Evolutionary conservation across 2,888 invertebrate genomes (phyloP).

Genomic region (Clanis bilineata): DNA sequence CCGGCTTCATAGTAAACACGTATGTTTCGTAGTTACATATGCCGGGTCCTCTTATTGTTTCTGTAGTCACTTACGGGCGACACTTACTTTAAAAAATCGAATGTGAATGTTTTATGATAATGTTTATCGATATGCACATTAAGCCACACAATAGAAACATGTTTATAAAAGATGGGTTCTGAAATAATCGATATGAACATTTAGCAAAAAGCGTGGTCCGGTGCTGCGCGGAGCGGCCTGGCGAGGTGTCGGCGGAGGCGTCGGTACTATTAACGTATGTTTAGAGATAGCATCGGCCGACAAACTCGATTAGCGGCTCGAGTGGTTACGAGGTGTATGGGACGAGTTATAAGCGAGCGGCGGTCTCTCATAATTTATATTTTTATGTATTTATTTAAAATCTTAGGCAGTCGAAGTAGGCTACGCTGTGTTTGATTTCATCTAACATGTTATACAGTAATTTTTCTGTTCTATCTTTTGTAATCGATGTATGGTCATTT

Average conservation of each 20-base stretch:
- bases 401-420: background rate
- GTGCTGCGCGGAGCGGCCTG: constrained; percentile 17
- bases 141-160: no score
- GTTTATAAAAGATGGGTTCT: background rate
- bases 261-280: constrained; percentile 74
- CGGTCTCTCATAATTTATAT: constrained; percentile 17
- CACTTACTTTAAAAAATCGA: no score
- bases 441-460: no score
- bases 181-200: background rate
- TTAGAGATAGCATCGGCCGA: constrained; percentile 79
- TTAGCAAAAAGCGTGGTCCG: background rate
- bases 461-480: no score
- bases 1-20: no score
- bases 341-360: constrained; percentile 33
- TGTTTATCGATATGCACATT: no score
- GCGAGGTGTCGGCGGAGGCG: constrained; percentile 50
- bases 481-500: no score
- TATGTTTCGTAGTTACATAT: no score
- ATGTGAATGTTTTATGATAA: no score
- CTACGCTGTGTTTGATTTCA: background rate
- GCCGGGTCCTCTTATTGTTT: no score
- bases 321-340: constrained; percentile 52
- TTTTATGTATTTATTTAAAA: background rate
- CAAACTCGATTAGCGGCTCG: constrained; percentile 79
- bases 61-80: no score